phyloP scores from a whole-genome alignment of 2,113 vertebrate species.

The Capra hircus region DNA sequence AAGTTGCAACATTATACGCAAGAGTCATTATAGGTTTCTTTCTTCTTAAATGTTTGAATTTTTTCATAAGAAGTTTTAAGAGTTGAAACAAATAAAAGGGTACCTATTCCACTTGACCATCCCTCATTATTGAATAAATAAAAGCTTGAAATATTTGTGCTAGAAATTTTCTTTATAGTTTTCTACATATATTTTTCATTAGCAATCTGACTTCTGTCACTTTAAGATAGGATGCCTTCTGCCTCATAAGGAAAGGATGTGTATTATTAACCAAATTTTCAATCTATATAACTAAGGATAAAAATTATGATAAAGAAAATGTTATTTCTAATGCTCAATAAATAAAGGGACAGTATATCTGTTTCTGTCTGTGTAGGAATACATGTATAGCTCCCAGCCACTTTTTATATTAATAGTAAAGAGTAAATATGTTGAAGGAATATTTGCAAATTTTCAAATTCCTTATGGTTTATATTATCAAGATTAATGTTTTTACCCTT shows the following conservation, averaged over 20 bases:
- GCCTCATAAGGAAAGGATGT: background rate
- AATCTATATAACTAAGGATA: background rate
- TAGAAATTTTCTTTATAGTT: background rate
- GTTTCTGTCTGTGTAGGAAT: background rate
- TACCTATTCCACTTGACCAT: background rate
- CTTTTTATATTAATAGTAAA: background rate
- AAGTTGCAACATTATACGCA: background rate
- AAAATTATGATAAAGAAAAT: background rate
- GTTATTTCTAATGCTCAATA: background rate
- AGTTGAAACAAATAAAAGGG: background rate
- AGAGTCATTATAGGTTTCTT: background rate
- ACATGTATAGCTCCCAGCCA: background rate
- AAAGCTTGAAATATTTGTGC: background rate
- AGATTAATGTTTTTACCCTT: background rate
- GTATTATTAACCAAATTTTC: background rate
- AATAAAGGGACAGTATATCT: background rate
- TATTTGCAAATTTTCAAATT: slow-evolving; percentile 14
- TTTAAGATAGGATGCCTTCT: background rate
- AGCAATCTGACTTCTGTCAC: background rate
- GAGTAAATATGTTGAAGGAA: background rate
- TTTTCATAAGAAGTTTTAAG: background rate
- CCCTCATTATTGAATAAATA: background rate
- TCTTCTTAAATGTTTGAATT: background rate
- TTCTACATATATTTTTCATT: background rate
- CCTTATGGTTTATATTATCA: background rate